Base-by-base conservation (phyloP, 2,888 invertebrate species). In the Clusia tigrina region DNA sequence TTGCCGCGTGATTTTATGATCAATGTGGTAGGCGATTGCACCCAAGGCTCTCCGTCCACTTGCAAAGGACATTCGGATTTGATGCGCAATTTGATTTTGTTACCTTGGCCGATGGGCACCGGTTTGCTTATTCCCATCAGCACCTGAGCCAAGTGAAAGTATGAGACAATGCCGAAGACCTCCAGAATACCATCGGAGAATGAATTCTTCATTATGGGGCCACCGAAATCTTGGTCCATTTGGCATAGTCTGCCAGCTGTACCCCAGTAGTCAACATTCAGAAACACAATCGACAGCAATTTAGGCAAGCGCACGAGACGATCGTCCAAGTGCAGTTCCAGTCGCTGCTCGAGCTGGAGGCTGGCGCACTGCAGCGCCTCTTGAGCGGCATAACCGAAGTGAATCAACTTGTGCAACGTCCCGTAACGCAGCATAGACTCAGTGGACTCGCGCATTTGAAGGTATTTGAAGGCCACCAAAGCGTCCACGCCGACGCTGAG, bases 41-140 rank as follows among this genome's bases (percentile, higher is more conserved):
- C 94, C 97, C 97, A 98, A 0, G 98, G 98, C 76, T 98, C 98
- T 0, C 98, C 98, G 80, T 98, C 98, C 54, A 97, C 96, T 85
- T 98, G 98, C 95, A 98, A 96, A 10, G 98, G 98, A 82, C 96
- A 95, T 56, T 89, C 84, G 71, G 86, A 86, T 54, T 76, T 81
- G 9, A 59, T 1, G 10, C 67, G 74, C 84, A 96, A 94, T 87
- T 89, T 90, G 23, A 96, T 89, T 63, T 85, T 86, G 64, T 88
- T 89, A 0, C 94, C 94, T 85, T 96, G 96, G 0, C 95, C 94
- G 66, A 98, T 88, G 60, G 92, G 88, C 69, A 92, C 87, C 0
- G 97, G 96, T 73, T 92, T 91, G 1, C 95, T 94, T 37, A 98
- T 85, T 1, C 96, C 96, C 67, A 95, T 90, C 85, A 96, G 96